Conservation (phyloP, 2,888 invertebrate species). For the Pollenia griseotomentosa region DNA sequence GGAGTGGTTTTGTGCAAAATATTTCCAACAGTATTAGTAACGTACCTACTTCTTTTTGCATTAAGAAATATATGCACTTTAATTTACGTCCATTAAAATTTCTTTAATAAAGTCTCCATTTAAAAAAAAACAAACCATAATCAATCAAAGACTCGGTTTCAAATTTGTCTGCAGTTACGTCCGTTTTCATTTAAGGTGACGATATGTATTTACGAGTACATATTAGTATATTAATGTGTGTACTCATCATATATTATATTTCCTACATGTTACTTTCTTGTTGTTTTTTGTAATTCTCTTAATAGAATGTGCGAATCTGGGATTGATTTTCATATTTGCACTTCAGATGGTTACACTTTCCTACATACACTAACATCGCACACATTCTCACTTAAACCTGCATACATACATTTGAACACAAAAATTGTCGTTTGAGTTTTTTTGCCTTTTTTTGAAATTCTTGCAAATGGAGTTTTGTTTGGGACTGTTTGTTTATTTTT, state of each 20-base stretch:
- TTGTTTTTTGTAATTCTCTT: constrained; percentile 34
- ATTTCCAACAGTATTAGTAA: too few species aligned
- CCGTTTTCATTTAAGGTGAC: too few species aligned
- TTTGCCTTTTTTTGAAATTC: constrained; percentile 25
- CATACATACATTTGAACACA: neutral
- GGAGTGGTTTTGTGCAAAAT: too few species aligned
- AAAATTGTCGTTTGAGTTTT: neutral
- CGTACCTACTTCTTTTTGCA: too few species aligned
- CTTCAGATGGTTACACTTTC: constrained; percentile 50
- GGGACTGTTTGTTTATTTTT: constrained; percentile 36
- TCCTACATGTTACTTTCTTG: constrained; percentile 39
- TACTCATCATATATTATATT: constrained; percentile 41
- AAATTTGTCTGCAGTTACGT: too few species aligned
- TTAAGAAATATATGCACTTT: too few species aligned
- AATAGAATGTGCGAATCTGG: constrained; percentile 61
- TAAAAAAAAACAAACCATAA: too few species aligned
- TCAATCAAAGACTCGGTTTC: too few species aligned
- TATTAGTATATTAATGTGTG: neutral
- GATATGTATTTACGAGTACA: too few species aligned
- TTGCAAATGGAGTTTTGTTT: constrained; percentile 57
- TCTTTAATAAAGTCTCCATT: too few species aligned
- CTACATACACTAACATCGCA: neutral
- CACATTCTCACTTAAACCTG: neutral
- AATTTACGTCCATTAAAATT: too few species aligned
- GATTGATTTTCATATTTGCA: constrained; percentile 55